Evolutionary conservation across 2,113 vertebrate species (phyloP).

Genomic region (Amphilophus citrinellus): DNA sequence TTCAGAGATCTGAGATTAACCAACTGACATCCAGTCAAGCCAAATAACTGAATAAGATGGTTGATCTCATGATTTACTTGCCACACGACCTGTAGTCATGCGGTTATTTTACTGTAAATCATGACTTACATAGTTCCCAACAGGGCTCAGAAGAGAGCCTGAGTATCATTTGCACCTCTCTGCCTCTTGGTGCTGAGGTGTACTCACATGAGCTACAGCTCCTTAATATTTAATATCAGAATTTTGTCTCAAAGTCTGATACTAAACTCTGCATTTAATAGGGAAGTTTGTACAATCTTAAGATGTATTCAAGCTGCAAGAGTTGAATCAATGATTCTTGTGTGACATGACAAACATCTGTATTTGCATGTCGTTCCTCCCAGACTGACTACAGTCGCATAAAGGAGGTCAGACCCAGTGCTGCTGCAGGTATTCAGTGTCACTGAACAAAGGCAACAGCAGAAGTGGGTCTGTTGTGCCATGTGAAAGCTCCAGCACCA

Average conservation of each 20-base stretch:
- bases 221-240: constrained; percentile 5
- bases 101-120: not conserved
- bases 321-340: constrained; percentile 1
- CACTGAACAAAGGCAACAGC: constrained; percentile 52
- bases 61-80: constrained; percentile 13
- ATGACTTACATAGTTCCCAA: not conserved
- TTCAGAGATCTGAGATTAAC: constrained; percentile 10
- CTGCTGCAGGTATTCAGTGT: constrained; percentile 18
- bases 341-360: not conserved
- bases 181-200: not conserved
- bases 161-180: not conserved
- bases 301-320: constrained; percentile 3
- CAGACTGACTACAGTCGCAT: not conserved
- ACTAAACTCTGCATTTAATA: not conserved
- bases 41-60: constrained; percentile 14
- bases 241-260: not conserved
- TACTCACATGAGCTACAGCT: not conserved
- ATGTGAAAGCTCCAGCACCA: constrained; percentile 49
- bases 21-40: not conserved
- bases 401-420: constrained; percentile 20
- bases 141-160: not conserved
- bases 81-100: not conserved
- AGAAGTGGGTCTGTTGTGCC: constrained; percentile 56
- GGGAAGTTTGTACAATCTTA: not conserved
- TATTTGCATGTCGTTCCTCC: not conserved